Conservation (phyloP, 2,888 invertebrate species). For the Chrysodeixis includens region DNA sequence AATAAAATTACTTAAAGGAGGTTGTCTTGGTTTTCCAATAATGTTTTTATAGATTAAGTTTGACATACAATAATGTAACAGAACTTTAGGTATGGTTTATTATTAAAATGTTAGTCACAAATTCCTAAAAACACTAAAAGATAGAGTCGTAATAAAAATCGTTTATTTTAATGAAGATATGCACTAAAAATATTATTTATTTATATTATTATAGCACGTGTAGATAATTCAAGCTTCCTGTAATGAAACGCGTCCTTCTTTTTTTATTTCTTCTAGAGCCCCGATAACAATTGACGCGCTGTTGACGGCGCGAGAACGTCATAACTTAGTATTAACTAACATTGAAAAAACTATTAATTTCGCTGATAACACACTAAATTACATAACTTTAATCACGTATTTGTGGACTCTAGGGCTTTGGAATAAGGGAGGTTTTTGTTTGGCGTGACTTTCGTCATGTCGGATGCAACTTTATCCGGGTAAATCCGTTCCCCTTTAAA, state of each 20-base stretch:
- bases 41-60: too few relatives aligned
- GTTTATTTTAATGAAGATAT: neutral
- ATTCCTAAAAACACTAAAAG: neutral
- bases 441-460: constrained; percentile 34
- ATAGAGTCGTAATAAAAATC: neutral
- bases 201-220: constrained; percentile 1
- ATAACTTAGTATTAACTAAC: constrained; percentile 35
- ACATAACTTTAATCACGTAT: constrained; percentile 34
- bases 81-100: too few relatives aligned
- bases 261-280: constrained; percentile 20
- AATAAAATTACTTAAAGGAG: neutral
- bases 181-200: neutral
- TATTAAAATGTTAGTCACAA: neutral
- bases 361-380: constrained; percentile 49
- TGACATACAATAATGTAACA: neutral
- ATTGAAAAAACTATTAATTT: constrained; percentile 38
- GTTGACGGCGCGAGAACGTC: constrained; percentile 31
- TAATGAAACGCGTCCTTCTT: constrained; percentile 16
- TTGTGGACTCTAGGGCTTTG: constrained; percentile 35
- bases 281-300: constrained; percentile 35
- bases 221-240: constrained; percentile 25
- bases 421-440: constrained; percentile 36
- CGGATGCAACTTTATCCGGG: constrained; percentile 55
- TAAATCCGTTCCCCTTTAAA: constrained; percentile 50
- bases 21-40: neutral